Conservation (phyloP, 2,888 invertebrate genomes). For the Cerastis rubricosa region DNA sequence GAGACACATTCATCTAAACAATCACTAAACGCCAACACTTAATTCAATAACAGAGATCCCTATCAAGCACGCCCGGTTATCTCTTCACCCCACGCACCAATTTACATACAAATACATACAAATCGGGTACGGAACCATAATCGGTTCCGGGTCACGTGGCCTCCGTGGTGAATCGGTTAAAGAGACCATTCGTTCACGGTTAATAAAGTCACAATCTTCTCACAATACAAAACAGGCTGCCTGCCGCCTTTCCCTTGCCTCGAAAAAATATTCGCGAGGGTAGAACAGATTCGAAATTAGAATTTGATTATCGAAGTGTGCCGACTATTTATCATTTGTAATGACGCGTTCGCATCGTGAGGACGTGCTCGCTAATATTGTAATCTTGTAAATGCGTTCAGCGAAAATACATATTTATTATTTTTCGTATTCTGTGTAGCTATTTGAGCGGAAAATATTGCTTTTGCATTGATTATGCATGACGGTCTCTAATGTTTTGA, state of each 20-base stretch:
- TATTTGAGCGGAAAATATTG: conserved; percentile 88
- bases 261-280: conserved; percentile 80
- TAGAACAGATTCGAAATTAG: conserved; percentile 90
- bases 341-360: conserved; percentile 85
- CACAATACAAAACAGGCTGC: conserved; percentile 87
- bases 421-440: conserved; percentile 77
- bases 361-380: conserved; percentile 88
- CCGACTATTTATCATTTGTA: conserved; percentile 90
- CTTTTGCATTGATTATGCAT: conserved; percentile 83
- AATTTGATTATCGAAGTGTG: conserved; percentile 91
- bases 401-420: conserved; percentile 86
- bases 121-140: conserved; percentile 85
- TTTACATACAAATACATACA: conserved; percentile 89
- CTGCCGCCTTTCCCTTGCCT: conserved; percentile 80
- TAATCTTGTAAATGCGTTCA: conserved; percentile 89
- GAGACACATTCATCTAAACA: conserved; percentile 69
- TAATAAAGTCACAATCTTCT: conserved; percentile 90
- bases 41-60: conserved; percentile 88
- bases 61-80: conserved; percentile 87
- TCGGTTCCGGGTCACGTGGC: conserved; percentile 92
- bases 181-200: conserved; percentile 89
- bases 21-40: conserved; percentile 83
- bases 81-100: conserved; percentile 85
- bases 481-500: conserved; percentile 75
- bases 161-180: conserved; percentile 90